These are phyloP conservation scores for Poecilobothrus nobilitatus DNA, from an alignment of 2,888 invertebrate genomes.

Conservation along the genomic window DNA sequence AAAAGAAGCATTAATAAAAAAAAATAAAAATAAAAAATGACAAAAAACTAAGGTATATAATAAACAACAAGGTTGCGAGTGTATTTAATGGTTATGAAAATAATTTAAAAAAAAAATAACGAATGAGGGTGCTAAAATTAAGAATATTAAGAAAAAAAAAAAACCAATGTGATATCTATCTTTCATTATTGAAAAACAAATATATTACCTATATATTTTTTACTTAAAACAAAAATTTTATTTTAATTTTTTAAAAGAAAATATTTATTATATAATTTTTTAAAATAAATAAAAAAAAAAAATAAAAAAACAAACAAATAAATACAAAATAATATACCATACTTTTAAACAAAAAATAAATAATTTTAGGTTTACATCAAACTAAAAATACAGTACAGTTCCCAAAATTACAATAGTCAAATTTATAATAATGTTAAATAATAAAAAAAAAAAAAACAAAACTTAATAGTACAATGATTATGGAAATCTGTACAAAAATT, in stretches of 20 bases:
- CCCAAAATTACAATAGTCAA: no score
- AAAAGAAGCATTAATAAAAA: conserved; percentile 17
- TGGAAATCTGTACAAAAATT: no score
- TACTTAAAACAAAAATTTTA: background rate
- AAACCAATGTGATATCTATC: conserved; percentile 1
- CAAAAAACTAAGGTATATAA: background rate
- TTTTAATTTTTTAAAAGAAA: background rate
- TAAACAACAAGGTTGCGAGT: background rate
- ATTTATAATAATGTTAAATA: no score
- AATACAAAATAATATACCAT: no score
- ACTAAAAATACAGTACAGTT: no score
- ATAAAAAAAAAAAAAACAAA: no score
- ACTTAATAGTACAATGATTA: no score
- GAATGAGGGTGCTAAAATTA: conserved; percentile 6
- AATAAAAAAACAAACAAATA: no score
- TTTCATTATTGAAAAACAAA: conserved; percentile 1
- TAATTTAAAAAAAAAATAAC: background rate
- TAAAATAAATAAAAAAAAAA: no score
- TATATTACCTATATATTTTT: background rate
- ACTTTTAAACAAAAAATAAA: no score
- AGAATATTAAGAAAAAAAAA: background rate
- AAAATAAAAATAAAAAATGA: conserved; percentile 21
- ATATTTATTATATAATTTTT: no score
- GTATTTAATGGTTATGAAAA: background rate
- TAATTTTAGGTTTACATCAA: no score